Percentiles rank a stretch among this genome's conserved stretches.
phyloP scores from a whole-genome alignment of 2,113 vertebrate genomes.

The Rafetus swinhoei region DNA sequence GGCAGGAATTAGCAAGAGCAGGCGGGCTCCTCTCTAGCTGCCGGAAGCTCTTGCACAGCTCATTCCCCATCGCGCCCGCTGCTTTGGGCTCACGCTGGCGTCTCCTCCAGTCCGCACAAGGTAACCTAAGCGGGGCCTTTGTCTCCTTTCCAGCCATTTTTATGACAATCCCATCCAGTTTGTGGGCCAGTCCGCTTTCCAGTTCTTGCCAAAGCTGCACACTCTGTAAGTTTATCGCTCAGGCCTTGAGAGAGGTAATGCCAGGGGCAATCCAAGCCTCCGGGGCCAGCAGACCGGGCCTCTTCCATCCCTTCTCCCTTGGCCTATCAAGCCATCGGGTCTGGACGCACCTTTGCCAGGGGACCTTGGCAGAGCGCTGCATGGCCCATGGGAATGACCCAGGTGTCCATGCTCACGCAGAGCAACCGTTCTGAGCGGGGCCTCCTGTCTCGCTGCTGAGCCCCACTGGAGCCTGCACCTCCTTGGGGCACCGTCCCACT shows the following conservation, averaged over 20 bases:
- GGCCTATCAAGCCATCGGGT: not conserved
- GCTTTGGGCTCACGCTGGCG: not conserved
- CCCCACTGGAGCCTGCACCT: not conserved
- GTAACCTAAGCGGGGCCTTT: not conserved
- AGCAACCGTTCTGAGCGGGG: not conserved
- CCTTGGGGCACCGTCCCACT: not conserved
- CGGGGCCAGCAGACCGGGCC: not conserved
- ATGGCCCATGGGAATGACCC: not conserved
- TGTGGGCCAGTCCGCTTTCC: constrained; percentile 94
- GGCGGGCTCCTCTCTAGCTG: not conserved
- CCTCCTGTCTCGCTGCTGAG: not conserved
- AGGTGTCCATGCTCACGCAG: not conserved
- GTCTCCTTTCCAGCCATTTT: constrained; percentile 86
- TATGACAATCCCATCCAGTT: constrained; percentile 98
- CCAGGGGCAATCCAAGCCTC: not conserved
- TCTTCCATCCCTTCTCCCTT: not conserved
- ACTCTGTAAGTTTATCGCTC: constrained; percentile 88
- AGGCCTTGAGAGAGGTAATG: not conserved
- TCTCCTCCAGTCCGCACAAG: not conserved
- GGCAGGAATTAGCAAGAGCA: not conserved
- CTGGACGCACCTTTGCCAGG: not conserved
- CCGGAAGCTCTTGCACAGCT: not conserved
- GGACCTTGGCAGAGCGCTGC: not conserved
- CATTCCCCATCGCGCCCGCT: not conserved
- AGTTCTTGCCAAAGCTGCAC: constrained; percentile 93